Evolutionary conservation across 2,113 vertebrate species (phyloP).

Genomic region (Symphodus melops): DNA sequence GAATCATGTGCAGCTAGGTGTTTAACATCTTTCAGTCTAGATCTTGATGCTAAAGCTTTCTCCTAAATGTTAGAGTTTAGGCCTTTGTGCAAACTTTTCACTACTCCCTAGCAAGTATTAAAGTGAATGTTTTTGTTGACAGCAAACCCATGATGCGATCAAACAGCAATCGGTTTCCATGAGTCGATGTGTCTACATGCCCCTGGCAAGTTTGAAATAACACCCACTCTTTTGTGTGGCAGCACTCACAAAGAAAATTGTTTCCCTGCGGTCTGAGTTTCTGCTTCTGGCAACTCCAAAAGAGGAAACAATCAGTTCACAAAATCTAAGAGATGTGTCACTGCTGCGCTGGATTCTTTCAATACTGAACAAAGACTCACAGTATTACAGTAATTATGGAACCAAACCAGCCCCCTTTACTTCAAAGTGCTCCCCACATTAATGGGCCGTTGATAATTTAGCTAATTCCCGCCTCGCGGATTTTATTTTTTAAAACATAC

Average conservation of each 20-base stretch:
- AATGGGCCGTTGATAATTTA: too few relatives aligned
- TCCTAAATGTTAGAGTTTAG: background rate
- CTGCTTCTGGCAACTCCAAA: conserved; percentile 35
- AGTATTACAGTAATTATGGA: background rate
- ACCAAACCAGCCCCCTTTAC: too few relatives aligned
- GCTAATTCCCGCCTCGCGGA: too few relatives aligned
- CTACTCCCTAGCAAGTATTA: background rate
- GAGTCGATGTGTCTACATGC: conserved; percentile 13
- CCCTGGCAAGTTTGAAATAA: conserved; percentile 35
- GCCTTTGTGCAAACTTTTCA: conserved; percentile 15
- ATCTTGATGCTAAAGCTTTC: background rate
- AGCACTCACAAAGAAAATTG: conserved; percentile 27
- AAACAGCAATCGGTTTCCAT: conserved; percentile 37
- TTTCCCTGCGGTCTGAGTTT: conserved; percentile 8
- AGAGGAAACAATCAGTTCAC: conserved; percentile 25
- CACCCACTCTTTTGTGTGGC: conserved; percentile 12
- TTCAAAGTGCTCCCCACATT: too few relatives aligned
- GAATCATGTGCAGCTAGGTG: background rate
- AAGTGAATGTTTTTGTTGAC: conserved; percentile 11
- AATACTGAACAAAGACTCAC: too few relatives aligned
- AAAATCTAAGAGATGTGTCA: conserved; percentile 32
- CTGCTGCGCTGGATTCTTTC: background rate
- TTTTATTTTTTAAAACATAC: too few relatives aligned
- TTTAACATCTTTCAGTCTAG: background rate
- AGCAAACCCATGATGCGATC: conserved; percentile 38